Evolutionary conservation across 2,888 invertebrate genomes (phyloP), one percentile per base, ranked within the genome.

Genomic region (Tenodera sinensis): DNA sequence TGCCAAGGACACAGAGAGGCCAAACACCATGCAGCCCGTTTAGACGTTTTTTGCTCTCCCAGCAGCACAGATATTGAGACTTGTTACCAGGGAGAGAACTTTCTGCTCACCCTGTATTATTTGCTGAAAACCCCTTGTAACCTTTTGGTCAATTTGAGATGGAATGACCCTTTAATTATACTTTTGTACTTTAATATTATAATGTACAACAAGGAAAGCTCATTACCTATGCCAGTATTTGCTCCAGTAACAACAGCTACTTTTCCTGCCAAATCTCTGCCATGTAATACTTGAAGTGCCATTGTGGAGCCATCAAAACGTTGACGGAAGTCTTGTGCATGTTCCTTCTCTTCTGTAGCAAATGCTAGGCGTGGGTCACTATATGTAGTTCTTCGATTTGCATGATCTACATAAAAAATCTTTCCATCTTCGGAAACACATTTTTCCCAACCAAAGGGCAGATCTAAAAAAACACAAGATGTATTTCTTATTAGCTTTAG

Each of bases 351-450:
- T 93, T 98, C 98, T 2, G 96, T 95, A 28, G 98, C 97, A 94
- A 98, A 99, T 0, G 98, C 99, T 90, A 99, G 93, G 90, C 99
- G 94, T 3, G 99, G 99, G 94, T 99, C 99, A 0, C 97, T 96
- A 92, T 96, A 97, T 0, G 98, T 98, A 71, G 96, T 97, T 90
- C 96, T 95, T 84, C 96, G 95, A 92, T 97, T 97, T 91, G 96
- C 95, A 91, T 96, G 96, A 91, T 98, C 96, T 4, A 97, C 94
- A 92, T 96, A 99, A 90, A 97, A 93, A 3, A 96, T 95, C 92
- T 96, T 96, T 3, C 97, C 97, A 92, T 95, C 95, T 90, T 96
- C 96, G 91, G 97, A 96, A 20, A 96, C 93, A 90, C 95, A 95
- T 93, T 96, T 96, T 90, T 97, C 96, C 99, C 99, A 99, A 20